A percentile compares a stretch with the other conserved stretches of the same genome.
Conservation (phyloP, 2,888 invertebrate species). For the Syrista parreyssii region DNA sequence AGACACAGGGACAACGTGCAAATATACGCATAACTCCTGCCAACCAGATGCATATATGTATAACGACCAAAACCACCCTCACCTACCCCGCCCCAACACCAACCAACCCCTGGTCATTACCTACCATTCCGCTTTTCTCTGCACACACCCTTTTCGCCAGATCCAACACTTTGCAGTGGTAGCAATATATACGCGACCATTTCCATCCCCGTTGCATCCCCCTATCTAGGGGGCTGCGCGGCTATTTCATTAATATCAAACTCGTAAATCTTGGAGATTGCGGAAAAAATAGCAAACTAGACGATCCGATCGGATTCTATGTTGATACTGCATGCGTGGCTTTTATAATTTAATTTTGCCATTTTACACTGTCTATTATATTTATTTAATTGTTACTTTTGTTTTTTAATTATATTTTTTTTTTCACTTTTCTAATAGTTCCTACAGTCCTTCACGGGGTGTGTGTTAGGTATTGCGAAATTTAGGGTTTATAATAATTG, state of each 20-base stretch:
- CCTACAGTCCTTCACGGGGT: neutral
- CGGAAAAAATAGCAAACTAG: conserved; percentile 13
- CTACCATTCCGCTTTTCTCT: neutral
- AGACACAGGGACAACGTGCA: conserved; percentile 3
- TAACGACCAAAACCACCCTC: neutral
- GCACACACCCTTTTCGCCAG: neutral
- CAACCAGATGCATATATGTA: conserved; percentile 6
- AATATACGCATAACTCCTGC: conserved; percentile 20
- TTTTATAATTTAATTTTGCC: neutral
- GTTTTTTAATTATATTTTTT: neutral
- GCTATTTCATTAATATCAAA: conserved; percentile 22
- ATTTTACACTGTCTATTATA: neutral
- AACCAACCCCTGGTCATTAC: neutral
- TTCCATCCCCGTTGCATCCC: neutral
- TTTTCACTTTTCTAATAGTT: neutral
- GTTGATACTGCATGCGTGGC: neutral
- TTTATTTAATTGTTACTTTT: neutral
- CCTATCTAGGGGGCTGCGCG: neutral
- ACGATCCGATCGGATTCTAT: neutral
- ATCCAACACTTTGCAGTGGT: neutral
- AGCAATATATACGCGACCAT: conserved; percentile 1
- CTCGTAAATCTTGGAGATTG: conserved; percentile 24
- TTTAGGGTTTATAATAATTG: neutral
- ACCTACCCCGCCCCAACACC: neutral
- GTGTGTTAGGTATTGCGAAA: neutral